Percentiles rank a stretch among this genome's conserved stretches.
phyloP scores from a whole-genome alignment of 1,140 invertebrate species.

The Heliconius eleuchia region DNA sequence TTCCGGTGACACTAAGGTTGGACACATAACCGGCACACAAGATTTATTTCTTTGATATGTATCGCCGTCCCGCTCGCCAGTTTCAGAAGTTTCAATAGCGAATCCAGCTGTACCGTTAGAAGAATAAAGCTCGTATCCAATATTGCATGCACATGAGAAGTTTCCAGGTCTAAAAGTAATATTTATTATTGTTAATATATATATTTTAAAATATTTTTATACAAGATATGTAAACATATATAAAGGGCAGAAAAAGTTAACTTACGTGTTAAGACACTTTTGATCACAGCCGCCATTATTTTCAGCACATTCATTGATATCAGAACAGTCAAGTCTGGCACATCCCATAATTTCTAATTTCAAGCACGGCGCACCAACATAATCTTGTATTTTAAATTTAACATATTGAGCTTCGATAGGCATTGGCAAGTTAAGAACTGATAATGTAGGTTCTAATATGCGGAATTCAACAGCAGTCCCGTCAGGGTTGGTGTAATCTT shows the following conservation, averaged over 20 bases:
- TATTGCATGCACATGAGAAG: slow-evolving; percentile 94
- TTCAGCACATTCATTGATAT: slow-evolving; percentile 94
- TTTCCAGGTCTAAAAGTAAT: slow-evolving; percentile 86
- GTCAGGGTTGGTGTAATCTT: slow-evolving; percentile 95
- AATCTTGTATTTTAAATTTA: slow-evolving; percentile 94
- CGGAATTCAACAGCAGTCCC: slow-evolving; percentile 96
- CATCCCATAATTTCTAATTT: slow-evolving; percentile 97
- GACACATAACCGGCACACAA: slow-evolving; percentile 96
- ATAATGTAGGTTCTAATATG: slow-evolving; percentile 92
- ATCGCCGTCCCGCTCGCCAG: slow-evolving; percentile 93
- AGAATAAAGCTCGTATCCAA: slow-evolving; percentile 95
- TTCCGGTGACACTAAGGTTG: slow-evolving; percentile 88
- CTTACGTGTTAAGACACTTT: slow-evolving; percentile 92
- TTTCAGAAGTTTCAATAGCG: slow-evolving; percentile 90
- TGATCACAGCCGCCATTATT: slow-evolving; percentile 97
- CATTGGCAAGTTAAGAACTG: slow-evolving; percentile 93
- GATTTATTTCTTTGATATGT: slow-evolving; percentile 96
- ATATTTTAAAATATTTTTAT: no score
- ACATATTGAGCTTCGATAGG: slow-evolving; percentile 96
- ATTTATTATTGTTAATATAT: neutral
- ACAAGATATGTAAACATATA: neutral
- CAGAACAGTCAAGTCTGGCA: slow-evolving; percentile 93
- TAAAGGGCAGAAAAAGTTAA: slow-evolving; percentile 17
- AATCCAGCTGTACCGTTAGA: slow-evolving; percentile 96
- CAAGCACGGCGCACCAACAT: slow-evolving; percentile 92